phyloP scores from a whole-genome alignment of 2,888 invertebrate genomes.

The Cerastis rubricosa region DNA sequence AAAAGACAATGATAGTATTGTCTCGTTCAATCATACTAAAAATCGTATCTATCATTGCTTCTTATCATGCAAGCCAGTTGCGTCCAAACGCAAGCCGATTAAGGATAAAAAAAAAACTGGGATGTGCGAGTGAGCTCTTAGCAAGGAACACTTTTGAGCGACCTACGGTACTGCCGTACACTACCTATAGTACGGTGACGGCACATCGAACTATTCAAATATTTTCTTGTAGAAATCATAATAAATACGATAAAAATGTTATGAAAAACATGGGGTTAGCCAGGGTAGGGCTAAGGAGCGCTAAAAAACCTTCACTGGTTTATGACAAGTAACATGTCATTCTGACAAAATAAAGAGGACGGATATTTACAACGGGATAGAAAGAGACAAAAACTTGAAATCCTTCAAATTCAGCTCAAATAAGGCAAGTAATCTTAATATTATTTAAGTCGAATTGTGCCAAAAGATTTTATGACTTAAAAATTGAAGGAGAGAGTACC shows the following conservation, averaged over 20 bases:
- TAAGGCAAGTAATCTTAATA: neutral
- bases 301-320: neutral
- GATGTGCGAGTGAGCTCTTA: neutral
- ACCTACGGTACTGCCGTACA: neutral
- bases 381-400: slow-evolving; percentile 7
- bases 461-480: slow-evolving; percentile 36
- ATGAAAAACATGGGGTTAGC: slow-evolving; percentile 35
- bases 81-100: too few species aligned
- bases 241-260: slow-evolving; percentile 27
- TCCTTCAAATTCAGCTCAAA: neutral
- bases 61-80: too few species aligned
- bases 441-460: slow-evolving; percentile 30
- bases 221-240: neutral
- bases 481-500: neutral
- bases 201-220: neutral
- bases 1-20: neutral
- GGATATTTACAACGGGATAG: neutral
- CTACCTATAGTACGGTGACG: neutral
- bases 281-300: slow-evolving; percentile 5
- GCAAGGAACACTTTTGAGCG: neutral
- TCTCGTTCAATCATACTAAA: neutral
- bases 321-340: neutral
- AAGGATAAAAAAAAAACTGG: too few species aligned
- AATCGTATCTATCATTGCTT: neutral
- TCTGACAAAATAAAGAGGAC: neutral